Percentiles rank a stretch among this genome's conserved stretches.
phyloP scores from a whole-genome alignment of 2,113 vertebrate genomes.

The Pseudopipra pipra region DNA sequence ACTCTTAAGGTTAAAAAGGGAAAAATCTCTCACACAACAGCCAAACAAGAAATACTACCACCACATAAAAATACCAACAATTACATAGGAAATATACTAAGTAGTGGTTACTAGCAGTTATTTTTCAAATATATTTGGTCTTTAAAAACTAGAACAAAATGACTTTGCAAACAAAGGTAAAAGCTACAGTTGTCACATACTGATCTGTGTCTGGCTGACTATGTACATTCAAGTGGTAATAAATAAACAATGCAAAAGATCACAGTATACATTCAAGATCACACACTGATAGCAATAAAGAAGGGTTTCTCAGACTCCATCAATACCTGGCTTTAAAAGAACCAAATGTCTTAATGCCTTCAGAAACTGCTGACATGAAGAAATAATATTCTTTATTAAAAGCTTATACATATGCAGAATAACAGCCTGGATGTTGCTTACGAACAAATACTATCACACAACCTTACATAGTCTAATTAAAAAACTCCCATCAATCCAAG shows the following conservation, averaged over 20 bases:
- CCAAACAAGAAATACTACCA: background rate
- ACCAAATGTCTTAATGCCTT: background rate
- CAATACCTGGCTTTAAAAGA: background rate
- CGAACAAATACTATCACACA: background rate
- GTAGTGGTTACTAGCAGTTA: background rate
- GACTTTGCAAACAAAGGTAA: background rate
- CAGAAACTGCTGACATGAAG: background rate
- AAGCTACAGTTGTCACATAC: background rate
- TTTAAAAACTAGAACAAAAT: background rate
- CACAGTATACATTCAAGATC: background rate
- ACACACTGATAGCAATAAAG: background rate
- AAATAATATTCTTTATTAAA: background rate
- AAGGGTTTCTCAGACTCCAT: background rate
- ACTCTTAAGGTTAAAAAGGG: background rate
- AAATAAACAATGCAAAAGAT: background rate
- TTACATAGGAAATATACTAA: background rate
- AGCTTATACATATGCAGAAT: background rate
- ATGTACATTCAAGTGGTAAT: background rate
- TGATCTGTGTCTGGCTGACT: background rate
- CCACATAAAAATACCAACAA: background rate
- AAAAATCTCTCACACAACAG: background rate
- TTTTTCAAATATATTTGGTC: background rate
- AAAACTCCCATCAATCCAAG: background rate
- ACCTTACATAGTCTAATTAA: background rate
- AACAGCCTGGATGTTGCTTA: background rate